These are phyloP conservation scores for Hydrolagus colliei DNA, from an alignment of 2,797 vertebrate species.

Conservation along the genomic window DNA sequence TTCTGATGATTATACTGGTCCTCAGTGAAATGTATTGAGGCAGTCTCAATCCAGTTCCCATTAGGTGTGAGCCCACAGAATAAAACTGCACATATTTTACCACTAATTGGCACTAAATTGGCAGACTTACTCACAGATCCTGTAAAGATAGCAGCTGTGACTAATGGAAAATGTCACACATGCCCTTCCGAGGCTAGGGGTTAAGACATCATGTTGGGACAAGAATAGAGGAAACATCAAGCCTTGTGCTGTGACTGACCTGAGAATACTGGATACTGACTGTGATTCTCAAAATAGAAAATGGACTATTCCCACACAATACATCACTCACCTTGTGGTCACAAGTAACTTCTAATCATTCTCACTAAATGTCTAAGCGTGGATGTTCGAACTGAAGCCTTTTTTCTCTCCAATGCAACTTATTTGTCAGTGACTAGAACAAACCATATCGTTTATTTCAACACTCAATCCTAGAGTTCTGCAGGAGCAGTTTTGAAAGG, in stretches of 20 bases:
- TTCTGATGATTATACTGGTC: neutral
- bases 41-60: neutral
- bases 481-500: neutral
- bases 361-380: neutral
- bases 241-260: neutral
- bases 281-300: conserved; percentile 7
- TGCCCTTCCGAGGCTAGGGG: conserved; percentile 5
- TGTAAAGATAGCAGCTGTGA: neutral
- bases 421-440: neutral
- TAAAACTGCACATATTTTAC: neutral
- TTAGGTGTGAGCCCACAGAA: neutral
- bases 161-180: conserved; percentile 8
- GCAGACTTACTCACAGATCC: neutral
- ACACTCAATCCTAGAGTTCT: neutral
- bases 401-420: neutral
- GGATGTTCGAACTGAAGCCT: neutral
- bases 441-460: neutral
- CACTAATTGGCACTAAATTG: conserved; percentile 16
- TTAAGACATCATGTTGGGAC: conserved; percentile 1
- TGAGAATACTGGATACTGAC: neutral
- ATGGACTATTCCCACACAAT: neutral
- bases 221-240: neutral
- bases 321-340: neutral
- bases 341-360: neutral
- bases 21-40: neutral